Conservation (phyloP, 2,888 invertebrate genomes). For the Hydriomena furcata region DNA sequence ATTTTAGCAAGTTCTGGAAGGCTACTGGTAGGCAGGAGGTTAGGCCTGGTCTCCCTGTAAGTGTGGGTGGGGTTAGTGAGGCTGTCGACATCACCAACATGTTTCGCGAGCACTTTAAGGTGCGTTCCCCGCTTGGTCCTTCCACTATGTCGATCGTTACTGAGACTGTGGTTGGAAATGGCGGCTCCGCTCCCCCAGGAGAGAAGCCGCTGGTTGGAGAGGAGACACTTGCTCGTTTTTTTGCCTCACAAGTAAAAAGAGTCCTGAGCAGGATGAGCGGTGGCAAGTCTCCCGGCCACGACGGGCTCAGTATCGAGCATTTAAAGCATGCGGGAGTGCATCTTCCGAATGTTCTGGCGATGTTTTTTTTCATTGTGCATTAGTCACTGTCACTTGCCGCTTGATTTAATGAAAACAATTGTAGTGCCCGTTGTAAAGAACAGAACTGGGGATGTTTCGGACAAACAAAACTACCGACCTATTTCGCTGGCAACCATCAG, state of each 20-base stretch:
- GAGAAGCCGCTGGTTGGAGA: too few relatives aligned
- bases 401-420: slow-evolving; percentile 16
- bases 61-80: not conserved
- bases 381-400: slow-evolving; percentile 16
- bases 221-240: not conserved
- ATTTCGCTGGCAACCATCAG: slow-evolving; percentile 26
- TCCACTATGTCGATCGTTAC: too few relatives aligned
- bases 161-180: too few relatives aligned
- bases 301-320: slow-evolving; percentile 11
- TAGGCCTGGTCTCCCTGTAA: not conserved
- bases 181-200: too few relatives aligned
- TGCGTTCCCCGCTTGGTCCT: too few relatives aligned
- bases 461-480: slow-evolving; percentile 31
- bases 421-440: slow-evolving; percentile 34
- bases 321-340: slow-evolving; percentile 3
- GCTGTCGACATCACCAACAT: not conserved
- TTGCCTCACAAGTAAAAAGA: not conserved
- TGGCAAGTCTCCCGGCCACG: slow-evolving; percentile 13
- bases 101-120: not conserved
- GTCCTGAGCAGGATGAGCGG: too few relatives aligned
- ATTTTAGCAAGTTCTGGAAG: not conserved
- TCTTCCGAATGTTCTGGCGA: not conserved
- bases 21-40: not conserved
- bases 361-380: slow-evolving; percentile 10
- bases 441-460: slow-evolving; percentile 27